Evolutionary conservation across 2,113 vertebrate species (phyloP).

Genomic region (Odocoileus hemionus): DNA sequence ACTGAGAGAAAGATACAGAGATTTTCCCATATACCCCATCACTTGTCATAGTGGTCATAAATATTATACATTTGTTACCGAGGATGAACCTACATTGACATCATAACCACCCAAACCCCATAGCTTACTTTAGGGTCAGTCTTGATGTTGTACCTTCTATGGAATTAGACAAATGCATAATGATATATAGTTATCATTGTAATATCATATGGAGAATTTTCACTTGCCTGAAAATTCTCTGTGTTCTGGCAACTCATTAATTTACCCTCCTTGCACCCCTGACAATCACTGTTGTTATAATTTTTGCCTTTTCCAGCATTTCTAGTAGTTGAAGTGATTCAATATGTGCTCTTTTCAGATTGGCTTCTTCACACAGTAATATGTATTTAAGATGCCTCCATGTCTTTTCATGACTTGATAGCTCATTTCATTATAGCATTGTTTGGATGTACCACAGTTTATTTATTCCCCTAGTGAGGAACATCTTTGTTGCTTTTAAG

Average conservation of each 20-base stretch:
- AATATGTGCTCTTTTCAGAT: neutral
- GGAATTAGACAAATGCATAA: neutral
- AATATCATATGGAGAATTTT: neutral
- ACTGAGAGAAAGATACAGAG: neutral
- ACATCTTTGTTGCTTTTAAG: neutral
- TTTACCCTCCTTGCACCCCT: neutral
- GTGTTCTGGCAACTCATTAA: neutral
- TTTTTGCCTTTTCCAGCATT: neutral
- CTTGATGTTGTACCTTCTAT: neutral
- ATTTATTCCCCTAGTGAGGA: neutral
- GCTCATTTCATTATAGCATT: neutral
- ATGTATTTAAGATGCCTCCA: neutral
- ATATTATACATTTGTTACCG: neutral
- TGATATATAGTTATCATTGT: neutral
- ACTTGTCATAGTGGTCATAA: neutral
- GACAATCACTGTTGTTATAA: neutral
- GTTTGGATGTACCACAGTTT: neutral
- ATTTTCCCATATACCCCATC: neutral
- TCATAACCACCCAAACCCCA: neutral
- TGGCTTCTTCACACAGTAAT: neutral
- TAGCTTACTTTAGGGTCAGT: neutral
- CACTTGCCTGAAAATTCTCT: neutral
- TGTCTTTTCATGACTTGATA: neutral
- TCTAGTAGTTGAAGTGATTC: neutral
- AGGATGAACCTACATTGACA: neutral